Evolutionary conservation across 2,888 invertebrate species (phyloP).

Genomic region (Empis livida): DNA sequence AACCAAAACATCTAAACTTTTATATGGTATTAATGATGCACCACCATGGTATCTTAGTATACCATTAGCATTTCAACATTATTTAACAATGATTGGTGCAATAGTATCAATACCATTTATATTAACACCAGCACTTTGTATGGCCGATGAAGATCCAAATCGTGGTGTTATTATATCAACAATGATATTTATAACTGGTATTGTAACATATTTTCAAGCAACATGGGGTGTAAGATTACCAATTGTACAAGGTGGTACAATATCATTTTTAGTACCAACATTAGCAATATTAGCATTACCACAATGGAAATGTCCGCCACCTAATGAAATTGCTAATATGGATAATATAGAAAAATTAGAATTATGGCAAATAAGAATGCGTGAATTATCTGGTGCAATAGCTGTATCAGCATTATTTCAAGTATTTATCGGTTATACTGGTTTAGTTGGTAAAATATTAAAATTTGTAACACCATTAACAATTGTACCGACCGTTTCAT

Average conservation of each 20-base stretch:
- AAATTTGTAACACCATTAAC: constrained; percentile 70
- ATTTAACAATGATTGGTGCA: constrained; percentile 73
- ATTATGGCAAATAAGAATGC: constrained; percentile 63
- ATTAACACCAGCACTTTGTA: constrained; percentile 66
- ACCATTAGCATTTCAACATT: constrained; percentile 73
- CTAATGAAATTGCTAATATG: constrained; percentile 41
- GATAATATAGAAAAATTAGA: constrained; percentile 41
- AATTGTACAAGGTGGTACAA: constrained; percentile 66
- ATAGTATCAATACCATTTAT: constrained; percentile 74
- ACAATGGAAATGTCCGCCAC: constrained; percentile 54
- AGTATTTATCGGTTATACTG: constrained; percentile 56
- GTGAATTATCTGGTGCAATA: constrained; percentile 72
- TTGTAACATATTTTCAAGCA: constrained; percentile 59
- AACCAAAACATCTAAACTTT: constrained; percentile 30
- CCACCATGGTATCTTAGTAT: constrained; percentile 78
- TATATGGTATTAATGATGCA: constrained; percentile 64
- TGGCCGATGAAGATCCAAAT: constrained; percentile 59
- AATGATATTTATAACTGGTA: constrained; percentile 70
- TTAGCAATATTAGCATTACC: constrained; percentile 60
- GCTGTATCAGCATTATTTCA: constrained; percentile 66
- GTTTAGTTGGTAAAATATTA: constrained; percentile 60
- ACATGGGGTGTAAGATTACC: constrained; percentile 65
- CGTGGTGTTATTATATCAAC: constrained; percentile 66
- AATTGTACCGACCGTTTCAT: constrained; percentile 69
- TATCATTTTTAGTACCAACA: constrained; percentile 67